Evolutionary conservation across 2,797 vertebrate species (phyloP).

Genomic region (Coracias cyanogaster): DNA sequence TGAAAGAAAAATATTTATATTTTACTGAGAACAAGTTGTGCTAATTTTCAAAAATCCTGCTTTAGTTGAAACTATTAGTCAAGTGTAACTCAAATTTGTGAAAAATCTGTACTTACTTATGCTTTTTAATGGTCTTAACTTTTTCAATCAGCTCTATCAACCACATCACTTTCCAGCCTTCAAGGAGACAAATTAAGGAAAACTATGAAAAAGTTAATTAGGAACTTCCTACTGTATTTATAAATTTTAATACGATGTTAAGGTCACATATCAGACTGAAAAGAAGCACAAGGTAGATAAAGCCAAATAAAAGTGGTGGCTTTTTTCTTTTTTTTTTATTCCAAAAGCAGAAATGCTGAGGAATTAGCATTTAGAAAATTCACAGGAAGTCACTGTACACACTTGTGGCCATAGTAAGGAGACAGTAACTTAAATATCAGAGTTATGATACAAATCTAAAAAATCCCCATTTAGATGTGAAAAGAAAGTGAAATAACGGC

Average conservation of each 20-base stretch:
- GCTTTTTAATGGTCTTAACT: not conserved
- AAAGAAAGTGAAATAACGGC: not conserved
- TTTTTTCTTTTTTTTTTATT: not conserved
- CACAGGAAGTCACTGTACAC: not conserved
- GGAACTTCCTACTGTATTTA: not conserved
- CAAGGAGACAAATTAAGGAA: not conserved
- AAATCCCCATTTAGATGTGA: not conserved
- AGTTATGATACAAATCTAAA: not conserved
- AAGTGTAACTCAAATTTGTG: not conserved
- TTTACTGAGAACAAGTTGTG: not conserved
- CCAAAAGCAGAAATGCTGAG: not conserved
- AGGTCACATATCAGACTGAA: not conserved
- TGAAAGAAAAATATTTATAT: conserved; percentile 23
- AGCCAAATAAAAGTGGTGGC: not conserved
- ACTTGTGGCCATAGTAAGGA: not conserved
- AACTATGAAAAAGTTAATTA: not conserved
- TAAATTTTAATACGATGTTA: not conserved
- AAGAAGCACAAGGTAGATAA: not conserved
- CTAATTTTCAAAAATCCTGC: not conserved
- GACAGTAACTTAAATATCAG: not conserved
- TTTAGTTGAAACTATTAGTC: not conserved
- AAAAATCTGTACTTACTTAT: not conserved
- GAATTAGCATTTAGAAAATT: not conserved
- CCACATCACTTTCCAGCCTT: not conserved
- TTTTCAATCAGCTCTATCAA: not conserved